phyloP scores from a whole-genome alignment of 2,113 vertebrate species.

The Cercopithecus mona region DNA sequence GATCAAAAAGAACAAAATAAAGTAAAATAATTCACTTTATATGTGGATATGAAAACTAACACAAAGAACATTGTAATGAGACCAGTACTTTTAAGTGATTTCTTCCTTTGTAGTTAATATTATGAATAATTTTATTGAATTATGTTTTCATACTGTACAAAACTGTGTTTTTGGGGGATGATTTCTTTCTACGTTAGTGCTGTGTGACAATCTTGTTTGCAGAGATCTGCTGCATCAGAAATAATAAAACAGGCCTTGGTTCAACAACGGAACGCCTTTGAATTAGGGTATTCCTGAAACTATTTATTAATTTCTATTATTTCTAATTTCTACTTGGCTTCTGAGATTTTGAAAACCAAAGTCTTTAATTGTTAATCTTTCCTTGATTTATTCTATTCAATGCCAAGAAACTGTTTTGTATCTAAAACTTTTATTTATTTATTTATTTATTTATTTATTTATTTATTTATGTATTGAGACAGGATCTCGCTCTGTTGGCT shows the following conservation, averaged over 20 bases:
- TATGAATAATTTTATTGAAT: background rate
- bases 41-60: background rate
- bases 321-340: background rate
- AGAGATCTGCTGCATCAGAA: background rate
- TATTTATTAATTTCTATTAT: background rate
- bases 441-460: no score
- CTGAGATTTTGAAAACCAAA: background rate
- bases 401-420: background rate
- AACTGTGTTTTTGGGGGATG: background rate
- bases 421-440: background rate
- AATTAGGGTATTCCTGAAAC: background rate
- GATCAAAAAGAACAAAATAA: constrained; percentile 21
- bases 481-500: no score
- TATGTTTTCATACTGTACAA: background rate
- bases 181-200: background rate
- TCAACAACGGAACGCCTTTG: background rate
- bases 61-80: constrained; percentile 15
- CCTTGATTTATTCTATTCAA: background rate
- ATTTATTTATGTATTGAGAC: no score
- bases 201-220: background rate
- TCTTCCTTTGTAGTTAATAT: background rate
- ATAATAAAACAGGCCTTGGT: background rate
- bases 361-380: background rate
- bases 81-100: background rate
- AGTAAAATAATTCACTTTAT: background rate